Evolutionary conservation across 1,140 invertebrate genomes (phyloP), one percentile per base, ranked within the genome.

Genomic region (Asbolus verrucosus): DNA sequence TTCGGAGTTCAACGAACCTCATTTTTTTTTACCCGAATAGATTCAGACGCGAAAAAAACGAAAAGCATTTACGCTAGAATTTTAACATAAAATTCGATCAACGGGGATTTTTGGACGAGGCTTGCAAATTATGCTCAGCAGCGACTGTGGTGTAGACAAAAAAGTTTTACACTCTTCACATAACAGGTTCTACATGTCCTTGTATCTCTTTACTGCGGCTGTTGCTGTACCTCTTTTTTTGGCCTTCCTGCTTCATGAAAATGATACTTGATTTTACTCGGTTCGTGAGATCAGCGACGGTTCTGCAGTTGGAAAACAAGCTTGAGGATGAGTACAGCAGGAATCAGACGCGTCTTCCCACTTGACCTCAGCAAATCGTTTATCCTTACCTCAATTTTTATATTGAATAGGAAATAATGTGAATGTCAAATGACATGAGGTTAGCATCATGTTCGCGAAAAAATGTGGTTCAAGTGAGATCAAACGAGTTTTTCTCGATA

Each of bases 1-100:
- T 54, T 54, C 18, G 43, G 19, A 54, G 46, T 19, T 54, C 46
- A 54, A 54, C 21, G 18, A 54, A 54, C 46, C 18, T n/a, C 16
- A 15, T 24, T n/a, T 6, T 36, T 36, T 11, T 36, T 36, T 8
- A 27, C 24, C 24, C 33, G 33, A n/a, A 36, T 11, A 30, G 27
- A 30, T 30, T n/a, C n/a, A n/a, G n/a, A n/a, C n/a, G n/a, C n/a
- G n/a, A n/a, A n/a, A n/a, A n/a, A n/a, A n/a, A n/a, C n/a, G n/a
- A n/a, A n/a, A n/a, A n/a, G n/a, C n/a, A n/a, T n/a, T n/a, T n/a
- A n/a, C n/a, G n/a, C n/a, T n/a, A n/a, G n/a, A n/a, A n/a, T n/a
- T n/a, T n/a, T n/a, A n/a, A n/a, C n/a, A n/a, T n/a, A n/a, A n/a
- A n/a, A n/a, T n/a, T n/a, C n/a, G n/a, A n/a, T n/a, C 27, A 30